These are phyloP conservation scores for Myotis myotis DNA, from an alignment of 2,797 vertebrate species.

Conservation along the genomic window DNA sequence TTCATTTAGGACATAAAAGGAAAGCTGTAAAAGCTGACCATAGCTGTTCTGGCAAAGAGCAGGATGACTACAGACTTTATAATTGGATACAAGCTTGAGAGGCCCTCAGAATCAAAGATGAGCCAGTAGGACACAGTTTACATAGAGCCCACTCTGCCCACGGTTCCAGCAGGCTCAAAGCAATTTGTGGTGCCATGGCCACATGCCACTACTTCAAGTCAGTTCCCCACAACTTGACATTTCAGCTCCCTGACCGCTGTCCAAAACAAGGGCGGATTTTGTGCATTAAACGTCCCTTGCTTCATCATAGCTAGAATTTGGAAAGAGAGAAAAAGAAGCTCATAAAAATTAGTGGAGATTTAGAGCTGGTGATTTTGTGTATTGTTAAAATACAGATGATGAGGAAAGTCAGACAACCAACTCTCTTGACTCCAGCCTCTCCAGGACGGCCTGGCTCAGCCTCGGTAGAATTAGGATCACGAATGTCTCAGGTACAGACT, in stretches of 20 bases:
- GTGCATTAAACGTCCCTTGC: slow-evolving; percentile 29
- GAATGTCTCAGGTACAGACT: not conserved
- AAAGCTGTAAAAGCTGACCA: slow-evolving; percentile 63
- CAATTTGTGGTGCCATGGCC: slow-evolving; percentile 49
- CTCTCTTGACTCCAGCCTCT: not conserved
- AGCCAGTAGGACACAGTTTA: slow-evolving; percentile 56
- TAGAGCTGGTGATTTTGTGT: slow-evolving; percentile 12
- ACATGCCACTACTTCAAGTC: slow-evolving; percentile 59
- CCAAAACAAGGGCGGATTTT: slow-evolving; percentile 56
- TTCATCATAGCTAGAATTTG: slow-evolving; percentile 39
- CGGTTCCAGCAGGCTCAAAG: slow-evolving; percentile 47
- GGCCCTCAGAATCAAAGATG: slow-evolving; percentile 58
- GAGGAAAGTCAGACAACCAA: not conserved
- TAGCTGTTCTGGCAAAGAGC: slow-evolving; percentile 53
- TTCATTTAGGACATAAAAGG: slow-evolving; percentile 61
- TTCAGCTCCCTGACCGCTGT: slow-evolving; percentile 53
- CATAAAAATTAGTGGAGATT: slow-evolving; percentile 50
- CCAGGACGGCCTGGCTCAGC: not conserved
- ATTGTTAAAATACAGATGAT: slow-evolving; percentile 40
- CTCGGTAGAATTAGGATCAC: not conserved
- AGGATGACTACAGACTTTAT: slow-evolving; percentile 61
- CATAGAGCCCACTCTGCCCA: slow-evolving; percentile 39
- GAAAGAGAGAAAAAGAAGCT: slow-evolving; percentile 46
- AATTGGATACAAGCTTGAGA: slow-evolving; percentile 59
- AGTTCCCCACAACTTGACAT: slow-evolving; percentile 66